Base-by-base conservation (phyloP, 2,113 vertebrate genomes). In the Vicugna pacos region DNA sequence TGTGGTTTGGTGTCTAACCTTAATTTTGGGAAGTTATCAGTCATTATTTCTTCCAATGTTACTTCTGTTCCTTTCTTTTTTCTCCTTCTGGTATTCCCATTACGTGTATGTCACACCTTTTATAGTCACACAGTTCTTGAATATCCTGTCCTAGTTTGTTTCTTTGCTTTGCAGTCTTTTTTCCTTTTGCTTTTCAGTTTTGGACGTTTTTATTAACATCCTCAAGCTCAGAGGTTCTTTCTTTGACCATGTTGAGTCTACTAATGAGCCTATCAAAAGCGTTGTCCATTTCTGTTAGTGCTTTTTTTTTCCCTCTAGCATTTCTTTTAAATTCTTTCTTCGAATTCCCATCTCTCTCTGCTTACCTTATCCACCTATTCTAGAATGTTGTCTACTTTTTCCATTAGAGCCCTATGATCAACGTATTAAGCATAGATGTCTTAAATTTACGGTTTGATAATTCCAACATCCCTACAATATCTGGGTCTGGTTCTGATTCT, bases 71-170 rank as follows among this genome's bases (percentile, higher is more conserved):
- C 35, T 46, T 52, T 50, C 3, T 54, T 52, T 85, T 10, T 26
- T n/a, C 19, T 32, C 75, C 22, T 38, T 13, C 20, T 32, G 6
- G 4, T 76, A 30, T 88, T 67, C 16, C 50, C 6, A 56, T 48
- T 30, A 22, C 7, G 12, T 7, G 48, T 50, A 54, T 10, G 5
- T 50, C 62, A 54, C 0, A 60, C 0, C 0, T 42, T 60, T 75
- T 80, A 26, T 38, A 30, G 2, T 81, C 6, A 22, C 9, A 46
- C 20, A 46, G 7, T 48, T 46, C 42, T 80, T 28, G 1, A 8
- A 73, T 19, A 73, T 89, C 73, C 30, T 89, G 1, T 35, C 15
- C 38, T 91, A 3, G 6, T 70, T 82, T 4, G 2, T 26, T 54
- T n/a, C 58, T 35, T 84, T 22, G 24, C 62, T 15, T 77, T 65